Evolutionary conservation across 2,113 vertebrate species (phyloP), one percentile per base, ranked within the genome.

Genomic region (Prionailurus bengalensis): DNA sequence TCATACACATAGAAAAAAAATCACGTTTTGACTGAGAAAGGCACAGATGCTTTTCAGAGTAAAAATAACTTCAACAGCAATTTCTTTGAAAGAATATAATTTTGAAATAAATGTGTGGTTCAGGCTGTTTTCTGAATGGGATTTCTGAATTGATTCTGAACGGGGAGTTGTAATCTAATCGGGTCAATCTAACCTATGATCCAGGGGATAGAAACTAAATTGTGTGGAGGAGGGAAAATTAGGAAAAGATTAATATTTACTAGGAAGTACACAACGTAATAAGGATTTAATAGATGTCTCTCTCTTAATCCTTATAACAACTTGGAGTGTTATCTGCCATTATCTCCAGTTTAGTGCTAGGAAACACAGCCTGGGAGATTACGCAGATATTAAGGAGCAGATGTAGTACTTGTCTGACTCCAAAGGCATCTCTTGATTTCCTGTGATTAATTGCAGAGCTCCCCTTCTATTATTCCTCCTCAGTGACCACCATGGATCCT

Each of bases 31-130:
- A 91, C 58, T 71, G 12, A 95, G 55, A 74, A 92, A 94, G 33
- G 53, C 42, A 92, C 88, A 94, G 61, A 84, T 73, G 70, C n/a
- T 39, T 58, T 94, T 45, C 51, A 71, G 45, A 91, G 25, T 92
- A 95, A 83, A 94, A 96, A 92, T 92, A 92, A 80, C 42, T 79
- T 36, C 25, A 83, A 79, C 65, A 85, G 86, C 45, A 94, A 89
- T 89, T 66, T 92, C 23, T 92, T 92, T 96, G 82, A 91, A 78
- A 83, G 74, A 88, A 79, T 61, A 76, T 10, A 39, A 86, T 45
- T 87, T 87, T 48, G 39, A 91, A 86, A 66, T 61, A 91, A 81
- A 76, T 82, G 3, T 74, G 51, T 51, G 11, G 25, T 58, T 93
- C 58, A 45, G 65, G 73, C 27, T 91, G 4, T 91, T 97, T 97